Evolutionary conservation across 2,797 vertebrate species (phyloP).

Genomic region (Tinamus major): DNA sequence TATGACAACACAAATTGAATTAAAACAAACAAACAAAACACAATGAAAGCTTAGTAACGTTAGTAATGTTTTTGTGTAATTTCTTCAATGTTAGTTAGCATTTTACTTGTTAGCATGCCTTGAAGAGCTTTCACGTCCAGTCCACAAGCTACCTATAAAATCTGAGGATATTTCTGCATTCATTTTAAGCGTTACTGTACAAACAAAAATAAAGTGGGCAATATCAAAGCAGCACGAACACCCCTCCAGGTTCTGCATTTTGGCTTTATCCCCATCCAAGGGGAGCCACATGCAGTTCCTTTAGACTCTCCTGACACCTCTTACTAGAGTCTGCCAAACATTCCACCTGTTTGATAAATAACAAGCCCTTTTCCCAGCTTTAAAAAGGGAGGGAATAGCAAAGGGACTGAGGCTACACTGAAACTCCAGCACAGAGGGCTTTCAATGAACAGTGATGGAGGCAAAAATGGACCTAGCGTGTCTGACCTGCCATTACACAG

Average conservation of each 20-base stretch:
- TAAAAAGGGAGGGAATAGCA: too few species aligned
- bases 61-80: neutral
- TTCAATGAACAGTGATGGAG: neutral
- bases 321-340: neutral
- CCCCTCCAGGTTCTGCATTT: neutral
- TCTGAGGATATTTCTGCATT: neutral
- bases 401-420: too few species aligned
- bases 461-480: neutral
- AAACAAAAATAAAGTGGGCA: neutral
- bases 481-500: neutral
- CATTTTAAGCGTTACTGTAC: neutral
- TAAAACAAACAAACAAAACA: too few species aligned
- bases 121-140: neutral
- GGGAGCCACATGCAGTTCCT: neutral
- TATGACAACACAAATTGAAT: rapidly evolving
- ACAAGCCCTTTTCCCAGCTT: too few species aligned
- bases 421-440: neutral
- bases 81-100: neutral
- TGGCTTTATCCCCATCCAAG: neutral
- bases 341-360: too few species aligned
- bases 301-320: neutral
- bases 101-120: neutral
- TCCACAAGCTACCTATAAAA: neutral
- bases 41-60: neutral
- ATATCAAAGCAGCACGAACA: neutral